These are phyloP conservation scores for Drosophila arizonae DNA, from an alignment of 1,140 invertebrate genomes.

Conservation along the genomic window DNA sequence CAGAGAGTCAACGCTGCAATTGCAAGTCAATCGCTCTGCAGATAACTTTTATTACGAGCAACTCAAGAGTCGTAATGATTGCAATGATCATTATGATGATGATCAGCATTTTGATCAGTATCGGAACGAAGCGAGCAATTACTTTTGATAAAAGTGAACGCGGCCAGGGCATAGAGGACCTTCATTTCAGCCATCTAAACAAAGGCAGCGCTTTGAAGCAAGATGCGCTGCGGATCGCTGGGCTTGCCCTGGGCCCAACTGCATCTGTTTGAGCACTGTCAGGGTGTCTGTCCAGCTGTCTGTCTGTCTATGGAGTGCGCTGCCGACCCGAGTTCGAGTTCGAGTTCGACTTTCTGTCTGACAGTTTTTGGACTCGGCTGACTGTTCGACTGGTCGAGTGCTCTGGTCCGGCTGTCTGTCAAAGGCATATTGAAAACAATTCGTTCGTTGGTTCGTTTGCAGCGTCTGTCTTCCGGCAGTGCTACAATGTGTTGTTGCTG, in stretches of 20 bases:
- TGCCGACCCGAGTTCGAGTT: conserved; percentile 8
- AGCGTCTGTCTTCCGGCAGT: conserved; percentile 71
- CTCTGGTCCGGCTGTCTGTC: conserved; percentile 50
- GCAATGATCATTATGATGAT: conserved; percentile 24
- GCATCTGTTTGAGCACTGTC: conserved; percentile 48
- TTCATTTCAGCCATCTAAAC: conserved; percentile 1
- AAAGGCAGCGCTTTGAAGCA: conserved; percentile 17
- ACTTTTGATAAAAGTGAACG: conserved; percentile 39
- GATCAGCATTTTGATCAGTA: conserved; percentile 14
- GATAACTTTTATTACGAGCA: conserved; percentile 38
- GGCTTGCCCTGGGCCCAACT: conserved; percentile 1
- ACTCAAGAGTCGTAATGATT: conserved; percentile 8
- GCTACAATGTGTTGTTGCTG: conserved; percentile 59
- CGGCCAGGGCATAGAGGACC: not conserved
- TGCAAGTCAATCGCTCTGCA: too few relatives aligned
- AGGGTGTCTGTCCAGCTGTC: conserved; percentile 46
- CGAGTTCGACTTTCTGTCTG: not conserved
- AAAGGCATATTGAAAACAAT: conserved; percentile 74
- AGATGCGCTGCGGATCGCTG: conserved; percentile 37
- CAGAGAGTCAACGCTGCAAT: conserved; percentile 3
- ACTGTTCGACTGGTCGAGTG: conserved; percentile 10
- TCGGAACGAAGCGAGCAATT: conserved; percentile 34
- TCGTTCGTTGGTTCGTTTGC: conserved; percentile 54
- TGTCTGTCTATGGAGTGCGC: conserved; percentile 4
- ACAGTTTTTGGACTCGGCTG: conserved; percentile 7